Conservation (phyloP, 2,113 vertebrate species). For the Taurulus bubalis region DNA sequence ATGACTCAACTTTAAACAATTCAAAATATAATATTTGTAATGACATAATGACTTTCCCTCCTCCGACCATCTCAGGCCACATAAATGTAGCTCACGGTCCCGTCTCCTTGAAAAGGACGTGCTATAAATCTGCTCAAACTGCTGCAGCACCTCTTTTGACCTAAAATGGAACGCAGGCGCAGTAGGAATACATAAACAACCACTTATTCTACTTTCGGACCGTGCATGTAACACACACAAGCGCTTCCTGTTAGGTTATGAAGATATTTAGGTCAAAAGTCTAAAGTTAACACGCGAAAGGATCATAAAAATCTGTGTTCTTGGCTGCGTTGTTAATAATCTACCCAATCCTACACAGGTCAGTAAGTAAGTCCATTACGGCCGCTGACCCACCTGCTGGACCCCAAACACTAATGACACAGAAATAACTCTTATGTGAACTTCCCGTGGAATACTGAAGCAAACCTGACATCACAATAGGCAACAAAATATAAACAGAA, state of each 20-base stretch:
- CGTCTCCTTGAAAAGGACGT: neutral
- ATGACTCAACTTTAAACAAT: neutral
- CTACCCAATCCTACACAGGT: conserved; percentile 61
- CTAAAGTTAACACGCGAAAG: conserved; percentile 64
- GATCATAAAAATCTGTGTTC: conserved; percentile 64
- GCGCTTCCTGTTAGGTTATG: conserved; percentile 43
- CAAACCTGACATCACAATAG: conserved; percentile 43
- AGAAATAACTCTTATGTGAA: conserved; percentile 34
- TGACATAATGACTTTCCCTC: neutral
- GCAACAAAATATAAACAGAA: conserved; percentile 25
- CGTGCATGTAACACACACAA: neutral
- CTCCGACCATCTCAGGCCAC: neutral
- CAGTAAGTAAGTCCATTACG: conserved; percentile 71
- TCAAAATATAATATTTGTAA: neutral
- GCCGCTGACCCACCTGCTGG: conserved; percentile 52
- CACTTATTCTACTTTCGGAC: neutral
- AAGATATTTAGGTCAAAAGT: conserved; percentile 78
- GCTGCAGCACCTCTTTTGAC: neutral
- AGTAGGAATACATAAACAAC: neutral
- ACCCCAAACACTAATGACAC: conserved; percentile 45
- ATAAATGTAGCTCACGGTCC: neutral
- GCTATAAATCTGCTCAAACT: neutral
- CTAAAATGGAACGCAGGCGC: neutral
- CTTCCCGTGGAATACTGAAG: conserved; percentile 54
- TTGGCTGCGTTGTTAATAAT: conserved; percentile 76